Evolutionary conservation across 1,140 invertebrate species (phyloP), one percentile per base, ranked within the genome.

Genomic region (Macrostomum lignano): DNA sequence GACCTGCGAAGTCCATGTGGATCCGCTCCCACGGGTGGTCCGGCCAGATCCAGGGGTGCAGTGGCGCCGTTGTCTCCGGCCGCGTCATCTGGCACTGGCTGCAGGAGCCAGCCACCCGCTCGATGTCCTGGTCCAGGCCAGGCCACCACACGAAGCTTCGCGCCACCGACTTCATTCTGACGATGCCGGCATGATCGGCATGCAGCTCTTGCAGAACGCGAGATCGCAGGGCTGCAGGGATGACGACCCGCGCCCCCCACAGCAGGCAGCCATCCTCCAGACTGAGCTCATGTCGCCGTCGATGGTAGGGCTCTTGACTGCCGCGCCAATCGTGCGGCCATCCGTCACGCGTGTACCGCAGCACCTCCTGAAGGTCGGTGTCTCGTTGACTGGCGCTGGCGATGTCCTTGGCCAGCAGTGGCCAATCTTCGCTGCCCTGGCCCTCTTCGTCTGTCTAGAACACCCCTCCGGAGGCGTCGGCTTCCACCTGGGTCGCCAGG

Each of bases 1-100:
- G 51, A 13, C 55, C 55, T 4, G 51, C 50, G 38, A 59, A 63
- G 40, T 63, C 63, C 0, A 55, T 42, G 36, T 65, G 58, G 0
- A 63, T 25, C 25, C 60, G 38, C 15, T 48, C 40, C 48, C 54
- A 62, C 0, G 48, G 51, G 26, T 30, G 41, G n/a, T 36, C 33
- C 35, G 25, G 55, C 45, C 32, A 45, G 6, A 38, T 31, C 59
- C 54, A 61, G 1, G 36, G 32, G 14, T 36, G 15, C 9, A 38
- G n/a, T n/a, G 41, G 22, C 15, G n/a, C 36, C 35, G 28, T 40
- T 33, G 20, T 21, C 3, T 33, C 39, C 62, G 11, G 36, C 9
- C 17, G 22, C 26, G 10, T 33, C 17, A 9, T 26, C 14, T 37
- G 26, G 32, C 42, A 36, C 33, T 37, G 31, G 17, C 15, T 7